phyloP scores from a whole-genome alignment of 2,888 invertebrate genomes.

The Caenorhabditis uteleia region DNA sequence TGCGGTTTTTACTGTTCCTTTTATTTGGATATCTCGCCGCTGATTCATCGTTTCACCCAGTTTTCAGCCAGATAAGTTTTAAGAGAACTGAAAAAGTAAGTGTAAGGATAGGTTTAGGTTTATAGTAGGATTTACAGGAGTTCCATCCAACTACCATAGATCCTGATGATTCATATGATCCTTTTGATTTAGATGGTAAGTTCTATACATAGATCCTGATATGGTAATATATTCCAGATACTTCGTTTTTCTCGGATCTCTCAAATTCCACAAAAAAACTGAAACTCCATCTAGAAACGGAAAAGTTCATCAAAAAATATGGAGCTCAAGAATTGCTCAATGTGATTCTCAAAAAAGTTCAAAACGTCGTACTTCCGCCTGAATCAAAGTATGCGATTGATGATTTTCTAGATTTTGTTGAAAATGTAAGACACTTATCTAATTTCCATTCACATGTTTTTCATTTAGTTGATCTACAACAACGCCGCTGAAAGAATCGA shows the following conservation, averaged over 20 bases:
- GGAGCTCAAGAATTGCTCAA: constrained; percentile 29
- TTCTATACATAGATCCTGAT: too few species aligned
- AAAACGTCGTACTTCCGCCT: constrained; percentile 17
- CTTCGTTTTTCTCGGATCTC: constrained; percentile 23
- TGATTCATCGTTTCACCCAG: too few species aligned
- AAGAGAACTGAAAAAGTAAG: too few species aligned
- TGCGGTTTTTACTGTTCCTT: too few species aligned
- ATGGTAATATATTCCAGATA: constrained; percentile 16
- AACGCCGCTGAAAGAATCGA: constrained; percentile 21
- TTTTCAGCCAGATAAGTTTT: too few species aligned
- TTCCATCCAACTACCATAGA: too few species aligned
- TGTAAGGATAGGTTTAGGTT: too few species aligned
- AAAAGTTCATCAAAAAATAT: constrained; percentile 21
- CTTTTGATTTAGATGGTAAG: too few species aligned
- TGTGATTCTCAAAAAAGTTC: constrained; percentile 22
- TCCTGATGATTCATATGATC: too few species aligned
- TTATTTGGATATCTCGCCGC: too few species aligned
- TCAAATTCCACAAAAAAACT: constrained; percentile 17
- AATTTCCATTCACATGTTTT: not conserved
- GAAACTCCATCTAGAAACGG: constrained; percentile 20
- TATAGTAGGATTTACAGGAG: too few species aligned
- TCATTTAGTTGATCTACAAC: constrained; percentile 19
- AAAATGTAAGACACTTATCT: constrained; percentile 10
- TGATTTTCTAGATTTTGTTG: constrained; percentile 31
- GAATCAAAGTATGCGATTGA: constrained; percentile 23